phyloP scores from a whole-genome alignment of 2,113 vertebrate species.

The Corythornis madagascariensis region DNA sequence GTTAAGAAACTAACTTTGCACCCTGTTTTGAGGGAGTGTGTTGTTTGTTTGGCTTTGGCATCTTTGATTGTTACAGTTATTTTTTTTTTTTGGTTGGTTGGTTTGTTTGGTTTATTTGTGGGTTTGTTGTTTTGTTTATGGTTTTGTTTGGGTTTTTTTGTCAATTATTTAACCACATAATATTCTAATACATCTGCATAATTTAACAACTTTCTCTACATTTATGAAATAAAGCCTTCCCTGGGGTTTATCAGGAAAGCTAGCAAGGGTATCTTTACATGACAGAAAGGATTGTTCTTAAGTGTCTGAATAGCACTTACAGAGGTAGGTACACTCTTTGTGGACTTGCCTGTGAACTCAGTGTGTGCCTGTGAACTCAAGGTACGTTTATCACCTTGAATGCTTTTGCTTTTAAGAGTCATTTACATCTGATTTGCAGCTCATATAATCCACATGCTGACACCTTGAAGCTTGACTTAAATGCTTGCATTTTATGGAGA shows the following conservation, averaged over 20 bases:
- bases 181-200: background rate
- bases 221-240: background rate
- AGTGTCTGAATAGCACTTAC: background rate
- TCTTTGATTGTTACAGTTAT: too few species aligned
- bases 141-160: background rate
- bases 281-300: background rate
- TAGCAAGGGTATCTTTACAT: background rate
- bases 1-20: background rate
- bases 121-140: too few species aligned
- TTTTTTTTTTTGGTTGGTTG: too few species aligned
- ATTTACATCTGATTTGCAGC: background rate
- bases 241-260: background rate
- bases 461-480: background rate
- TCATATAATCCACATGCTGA: background rate
- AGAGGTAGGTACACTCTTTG: accelerated
- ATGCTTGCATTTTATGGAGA: background rate
- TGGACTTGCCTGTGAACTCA: background rate
- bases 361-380: background rate
- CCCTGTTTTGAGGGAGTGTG: background rate
- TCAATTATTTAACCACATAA: background rate
- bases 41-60: too few species aligned
- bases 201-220: background rate
- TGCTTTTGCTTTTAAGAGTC: background rate
- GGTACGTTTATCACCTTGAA: background rate
- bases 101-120: too few species aligned